A percentile compares a stretch with the other conserved stretches of the same genome.
These are phyloP conservation scores for cattle (Bos taurus) DNA, from an alignment of 2,113 vertebrate genomes.

Conservation along the genomic window ARS-UCD2.0 NC_037340.1:9070501-9071000, in stretches of 20 bases:
- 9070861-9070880: conserved; percentile 34
- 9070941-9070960: conserved; percentile 32
- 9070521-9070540: background rate
- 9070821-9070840: background rate
- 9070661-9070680: conserved; percentile 10
- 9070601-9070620: conserved; percentile 36
- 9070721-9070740: conserved; percentile 1
- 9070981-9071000: conserved; percentile 35
- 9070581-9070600: conserved; percentile 4
- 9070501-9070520: background rate
- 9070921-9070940: background rate
- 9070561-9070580: background rate
- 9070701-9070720: background rate
- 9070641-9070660: background rate
- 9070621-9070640: background rate
- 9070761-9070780: conserved; percentile 26
- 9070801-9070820: background rate
- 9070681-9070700: background rate
- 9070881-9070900: background rate
- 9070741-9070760: background rate
- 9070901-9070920: conserved; percentile 4
- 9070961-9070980: conserved; percentile 40
- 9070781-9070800: background rate
- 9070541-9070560: background rate
- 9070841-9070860: conserved; percentile 9